Percentiles rank a stretch among this genome's conserved stretches.
phyloP scores from a whole-genome alignment of 2,888 invertebrate genomes.

The Pseudanteris insignis region DNA sequence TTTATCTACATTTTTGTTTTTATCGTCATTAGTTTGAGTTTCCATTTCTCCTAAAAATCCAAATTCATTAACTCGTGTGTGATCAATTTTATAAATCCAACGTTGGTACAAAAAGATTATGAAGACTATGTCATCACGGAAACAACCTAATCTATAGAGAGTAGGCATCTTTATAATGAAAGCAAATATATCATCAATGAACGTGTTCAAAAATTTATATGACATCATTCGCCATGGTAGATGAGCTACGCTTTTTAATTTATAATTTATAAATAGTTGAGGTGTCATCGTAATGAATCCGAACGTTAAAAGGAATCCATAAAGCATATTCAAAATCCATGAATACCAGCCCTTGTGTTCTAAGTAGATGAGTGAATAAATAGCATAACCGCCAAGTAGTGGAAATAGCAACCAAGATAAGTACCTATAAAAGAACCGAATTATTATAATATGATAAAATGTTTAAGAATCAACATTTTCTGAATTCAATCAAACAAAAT shows the following conservation, averaged over 20 bases:
- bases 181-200: slow-evolving; percentile 99
- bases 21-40: too few species aligned
- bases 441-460: too few species aligned
- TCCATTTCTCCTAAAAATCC: slow-evolving; percentile 96
- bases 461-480: too few species aligned
- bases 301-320: slow-evolving; percentile 97
- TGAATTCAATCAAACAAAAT: too few species aligned
- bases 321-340: slow-evolving; percentile 94
- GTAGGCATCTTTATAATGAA: slow-evolving; percentile 99
- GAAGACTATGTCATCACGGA: slow-evolving; percentile 98
- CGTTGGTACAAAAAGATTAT: slow-evolving; percentile 98
- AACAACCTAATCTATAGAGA: slow-evolving; percentile 96
- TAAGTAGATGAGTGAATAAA: slow-evolving; percentile 93
- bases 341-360: slow-evolving; percentile 99
- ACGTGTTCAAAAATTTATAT: slow-evolving; percentile 98
- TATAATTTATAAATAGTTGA: slow-evolving; percentile 99
- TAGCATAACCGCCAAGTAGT: slow-evolving; percentile 88
- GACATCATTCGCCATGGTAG: slow-evolving; percentile 99
- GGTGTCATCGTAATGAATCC: slow-evolving; percentile 99
- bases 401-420: slow-evolving; percentile 97
- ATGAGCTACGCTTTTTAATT: slow-evolving; percentile 98
- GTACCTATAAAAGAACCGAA: slow-evolving; percentile 70
- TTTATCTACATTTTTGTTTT: slow-evolving; percentile 45
- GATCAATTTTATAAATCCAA: slow-evolving; percentile 98
- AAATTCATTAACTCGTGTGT: slow-evolving; percentile 94